Percentiles rank a stretch among this genome's conserved stretches.
Evolutionary conservation across 2,113 vertebrate species (phyloP).

Genomic region (Neotoma lepida): DNA sequence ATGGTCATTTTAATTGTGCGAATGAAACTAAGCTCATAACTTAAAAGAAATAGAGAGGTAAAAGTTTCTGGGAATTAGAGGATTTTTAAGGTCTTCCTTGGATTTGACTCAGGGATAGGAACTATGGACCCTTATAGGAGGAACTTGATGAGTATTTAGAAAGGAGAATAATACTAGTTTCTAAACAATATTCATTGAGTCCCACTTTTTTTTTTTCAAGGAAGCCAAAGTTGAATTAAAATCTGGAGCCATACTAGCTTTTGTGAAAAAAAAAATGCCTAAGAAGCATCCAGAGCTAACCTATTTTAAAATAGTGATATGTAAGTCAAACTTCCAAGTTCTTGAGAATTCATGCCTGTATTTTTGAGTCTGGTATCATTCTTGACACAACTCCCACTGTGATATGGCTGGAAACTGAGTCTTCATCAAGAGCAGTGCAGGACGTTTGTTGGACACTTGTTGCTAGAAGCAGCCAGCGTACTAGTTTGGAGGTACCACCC

Average conservation of each 20-base stretch:
- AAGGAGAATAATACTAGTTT: not conserved
- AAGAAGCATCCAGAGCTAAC: not conserved
- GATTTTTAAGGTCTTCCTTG: not conserved
- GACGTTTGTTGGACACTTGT: not conserved
- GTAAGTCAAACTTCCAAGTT: not conserved
- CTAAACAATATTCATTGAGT: not conserved
- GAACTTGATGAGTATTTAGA: not conserved
- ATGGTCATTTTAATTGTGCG: not conserved
- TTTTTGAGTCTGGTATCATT: not conserved
- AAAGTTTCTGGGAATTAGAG: not conserved
- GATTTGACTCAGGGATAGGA: not conserved
- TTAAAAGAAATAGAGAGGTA: not conserved
- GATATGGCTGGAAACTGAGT: not conserved
- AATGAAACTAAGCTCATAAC: not conserved
- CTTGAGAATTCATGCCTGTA: not conserved
- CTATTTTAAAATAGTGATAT: not conserved
- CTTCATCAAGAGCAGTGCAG: not conserved
- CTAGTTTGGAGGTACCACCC: not conserved
- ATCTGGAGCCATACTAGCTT: not conserved
- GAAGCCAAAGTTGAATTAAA: slow-evolving; percentile 32
- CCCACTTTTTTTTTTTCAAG: not conserved
- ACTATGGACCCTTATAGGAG: not conserved
- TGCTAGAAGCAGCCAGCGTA: not conserved
- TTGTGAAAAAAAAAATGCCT: not conserved
- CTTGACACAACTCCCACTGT: not conserved